Base-by-base conservation (phyloP, 1,140 invertebrate species). In the Orussus abietinus region DNA sequence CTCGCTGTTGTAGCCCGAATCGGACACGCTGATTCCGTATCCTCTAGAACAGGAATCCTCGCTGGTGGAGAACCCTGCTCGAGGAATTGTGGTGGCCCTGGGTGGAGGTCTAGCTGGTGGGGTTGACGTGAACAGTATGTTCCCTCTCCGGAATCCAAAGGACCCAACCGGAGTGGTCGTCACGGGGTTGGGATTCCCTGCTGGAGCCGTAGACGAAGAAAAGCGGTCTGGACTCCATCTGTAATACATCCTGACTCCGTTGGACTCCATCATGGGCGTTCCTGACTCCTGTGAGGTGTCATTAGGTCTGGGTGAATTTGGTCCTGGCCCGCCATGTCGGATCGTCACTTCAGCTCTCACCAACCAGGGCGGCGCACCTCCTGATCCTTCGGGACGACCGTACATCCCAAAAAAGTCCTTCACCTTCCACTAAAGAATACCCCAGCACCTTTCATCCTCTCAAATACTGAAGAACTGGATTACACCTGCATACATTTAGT, bases 331-430 rank as follows among this genome's bases (percentile, higher is more conserved):
- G 45, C 63, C 60, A 42, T 75, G 75, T 10, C 68, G 66, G 21
- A 78, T 75, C 7, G 78, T 81, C 25, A 81, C 72, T 53, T 82
- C 77, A 1, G 80, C 80, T 45, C 80, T 75, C 14, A 82, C 72
- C 14, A 77, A 73, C 79, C 80, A 82, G 26, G 79, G 77, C 38
- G 74, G 69, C 13, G 59, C 51, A 11, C 47, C 32, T 34, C 49
- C 32, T 22, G 41, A 20, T 19, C 45, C 32, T 7, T 44, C 37
- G 31, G 42, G 40, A 25, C 53, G 50, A 32, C 52, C 51, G 38
- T 54, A 62, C 55, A 60, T 56, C 25, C 41, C 29, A 33, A 5
- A 9, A 14, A 10, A 14, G 15, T 33, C 31, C n/a, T n/a, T n/a
- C n/a, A n/a, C n/a, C n/a, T n/a, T n/a, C n/a, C n/a, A n/a, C n/a